Evolutionary conservation across 1,140 invertebrate species (phyloP), one percentile per base, ranked within the genome.

Genomic region (Listronotus oregonensis): DNA sequence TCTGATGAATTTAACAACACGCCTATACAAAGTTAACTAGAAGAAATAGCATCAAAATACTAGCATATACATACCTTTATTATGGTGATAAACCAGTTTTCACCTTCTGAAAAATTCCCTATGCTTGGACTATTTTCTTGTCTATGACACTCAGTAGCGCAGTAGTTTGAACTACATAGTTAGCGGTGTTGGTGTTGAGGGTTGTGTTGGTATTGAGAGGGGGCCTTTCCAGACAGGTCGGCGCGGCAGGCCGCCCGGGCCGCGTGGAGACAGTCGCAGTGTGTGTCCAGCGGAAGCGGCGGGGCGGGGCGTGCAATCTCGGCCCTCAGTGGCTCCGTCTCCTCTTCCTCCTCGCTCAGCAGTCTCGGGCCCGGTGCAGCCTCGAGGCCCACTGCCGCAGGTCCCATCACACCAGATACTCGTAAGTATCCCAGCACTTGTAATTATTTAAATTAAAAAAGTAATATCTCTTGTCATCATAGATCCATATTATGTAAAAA

Each of bases 261-360:
- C 83, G 87, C 87, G 85, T 88, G 87, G 87, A 87, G 87, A 84
- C 87, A 88, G 83, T 88, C 86, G 82, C 86, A 87, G 82, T 88
- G 87, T 82, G 85, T 88, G 83, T 85, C 85, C 81, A 87, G 86
- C 80, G 86, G 86, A 78, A 77, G 75, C 77, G 76, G 79, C 78
- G 73, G 55, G 80, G 80, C 80, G 79, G 79, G 80, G 75, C 70
- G 80, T 82, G 82, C 84, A 79, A 83, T 84, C 79, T 85, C 84
- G 79, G 84, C 83, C 79, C 84, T 85, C 83, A 85, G 83, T 79
- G 84, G 85, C 82, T 85, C 84, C 82, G 85, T 85, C 81, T 85
- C 84, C 82, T 84, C 84, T 80, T 83, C 83, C 84, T 86, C 84
- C 82, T 84, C 85, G 83, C 82, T 86, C 85, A 82, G 86, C 85